A percentile compares a stretch with the other conserved stretches of the same genome.
These are phyloP conservation scores for Pristionchus arcanus DNA, from an alignment of 2,888 invertebrate genomes.

Conservation along the genomic window DNA sequence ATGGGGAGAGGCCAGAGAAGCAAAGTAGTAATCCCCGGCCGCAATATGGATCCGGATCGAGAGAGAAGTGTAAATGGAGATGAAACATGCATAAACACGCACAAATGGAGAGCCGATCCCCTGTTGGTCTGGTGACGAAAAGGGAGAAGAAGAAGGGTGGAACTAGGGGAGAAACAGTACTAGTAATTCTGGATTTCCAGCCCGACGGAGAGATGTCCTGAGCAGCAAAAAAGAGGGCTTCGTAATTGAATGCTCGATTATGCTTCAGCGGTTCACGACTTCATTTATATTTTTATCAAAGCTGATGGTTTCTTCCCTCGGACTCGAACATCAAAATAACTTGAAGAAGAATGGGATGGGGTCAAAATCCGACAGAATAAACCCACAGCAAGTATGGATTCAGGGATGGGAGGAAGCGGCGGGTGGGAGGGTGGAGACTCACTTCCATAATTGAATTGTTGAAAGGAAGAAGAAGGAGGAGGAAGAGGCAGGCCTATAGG, in stretches of 20 bases:
- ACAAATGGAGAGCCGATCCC: constrained; percentile 18
- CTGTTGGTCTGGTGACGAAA: not conserved
- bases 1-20: not conserved
- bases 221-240: no score
- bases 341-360: no score
- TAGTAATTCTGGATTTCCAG: no score
- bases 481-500: constrained; percentile 9
- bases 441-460: constrained; percentile 44
- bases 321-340: no score
- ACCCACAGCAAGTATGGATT: not conserved
- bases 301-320: no score
- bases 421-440: not conserved
- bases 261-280: not conserved
- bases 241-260: not conserved
- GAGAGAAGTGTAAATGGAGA: constrained; percentile 35
- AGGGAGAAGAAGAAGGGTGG: no score
- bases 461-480: not conserved
- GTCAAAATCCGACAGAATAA: no score
- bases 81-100: not conserved
- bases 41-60: not conserved
- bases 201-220: no score
- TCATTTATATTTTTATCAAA: no score
- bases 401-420: not conserved
- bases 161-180: no score
- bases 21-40: constrained; percentile 9